Evolutionary conservation across 2,113 vertebrate genomes (phyloP).

Genomic region (Parus major): DNA sequence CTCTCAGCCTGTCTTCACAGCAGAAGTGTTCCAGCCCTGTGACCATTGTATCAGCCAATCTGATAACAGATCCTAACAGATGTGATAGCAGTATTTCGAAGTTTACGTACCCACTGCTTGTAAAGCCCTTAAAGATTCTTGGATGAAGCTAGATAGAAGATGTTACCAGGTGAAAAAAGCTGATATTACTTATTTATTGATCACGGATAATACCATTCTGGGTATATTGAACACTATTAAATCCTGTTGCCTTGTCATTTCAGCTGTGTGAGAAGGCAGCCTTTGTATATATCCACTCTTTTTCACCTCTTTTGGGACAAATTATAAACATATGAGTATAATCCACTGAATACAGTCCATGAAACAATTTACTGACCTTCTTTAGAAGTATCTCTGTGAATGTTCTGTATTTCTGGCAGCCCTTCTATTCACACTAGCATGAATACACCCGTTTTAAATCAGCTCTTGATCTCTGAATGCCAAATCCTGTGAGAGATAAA

Average conservation of each 20-base stretch:
- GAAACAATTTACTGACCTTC: slow-evolving; percentile 27
- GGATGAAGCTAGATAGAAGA: background rate
- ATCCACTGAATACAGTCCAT: background rate
- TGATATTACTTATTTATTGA: slow-evolving; percentile 7
- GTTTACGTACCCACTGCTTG: background rate
- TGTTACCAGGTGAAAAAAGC: background rate
- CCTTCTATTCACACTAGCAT: background rate
- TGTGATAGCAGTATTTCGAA: background rate
- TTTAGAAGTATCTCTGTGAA: slow-evolving; percentile 12
- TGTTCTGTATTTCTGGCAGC: slow-evolving; percentile 10
- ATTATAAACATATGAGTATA: slow-evolving; percentile 19
- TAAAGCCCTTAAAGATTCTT: background rate
- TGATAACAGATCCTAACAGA: background rate
- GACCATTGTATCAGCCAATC: background rate
- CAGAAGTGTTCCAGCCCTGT: background rate
- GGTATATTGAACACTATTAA: background rate
- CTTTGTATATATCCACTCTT: background rate
- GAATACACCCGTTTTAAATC: slow-evolving; percentile 30
- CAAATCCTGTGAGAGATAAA: background rate
- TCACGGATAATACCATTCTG: background rate
- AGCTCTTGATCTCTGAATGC: slow-evolving; percentile 13
- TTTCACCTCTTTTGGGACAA: slow-evolving; percentile 14
- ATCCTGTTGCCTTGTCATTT: background rate
- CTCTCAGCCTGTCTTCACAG: background rate
- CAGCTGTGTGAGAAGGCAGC: background rate